These are phyloP conservation scores for Recurvirostra avosetta DNA, from an alignment of 2,113 vertebrate species.

Conservation along the genomic window DNA sequence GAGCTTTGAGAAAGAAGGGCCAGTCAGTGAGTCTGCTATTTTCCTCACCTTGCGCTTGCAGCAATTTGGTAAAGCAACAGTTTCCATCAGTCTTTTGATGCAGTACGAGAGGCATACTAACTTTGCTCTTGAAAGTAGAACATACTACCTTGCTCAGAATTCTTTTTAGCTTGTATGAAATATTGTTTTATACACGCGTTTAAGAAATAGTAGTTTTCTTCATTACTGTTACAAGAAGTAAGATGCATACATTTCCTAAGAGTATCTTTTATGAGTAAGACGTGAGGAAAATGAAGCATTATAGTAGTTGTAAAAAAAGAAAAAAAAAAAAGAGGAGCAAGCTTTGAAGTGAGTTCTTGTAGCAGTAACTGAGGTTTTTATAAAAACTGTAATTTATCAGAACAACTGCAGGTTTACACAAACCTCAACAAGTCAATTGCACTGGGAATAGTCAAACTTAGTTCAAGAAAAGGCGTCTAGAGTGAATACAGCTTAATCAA, in stretches of 20 bases:
- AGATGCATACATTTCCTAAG: background rate
- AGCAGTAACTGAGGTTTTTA: conserved; percentile 3
- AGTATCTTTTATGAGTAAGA: background rate
- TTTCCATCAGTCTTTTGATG: background rate
- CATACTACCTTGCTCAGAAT: background rate
- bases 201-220: background rate
- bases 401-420: conserved; percentile 9
- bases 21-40: background rate
- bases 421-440: background rate
- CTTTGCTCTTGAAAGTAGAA: background rate
- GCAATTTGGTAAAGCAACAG: background rate
- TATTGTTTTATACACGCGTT: background rate
- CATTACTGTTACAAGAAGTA: background rate
- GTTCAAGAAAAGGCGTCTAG: background rate
- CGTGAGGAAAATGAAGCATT: background rate
- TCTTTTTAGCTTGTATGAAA: background rate
- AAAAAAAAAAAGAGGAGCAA: background rate
- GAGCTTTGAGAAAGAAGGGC: background rate
- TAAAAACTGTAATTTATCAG: background rate
- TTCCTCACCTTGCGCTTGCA: background rate
- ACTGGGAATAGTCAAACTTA: background rate
- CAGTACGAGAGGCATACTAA: background rate
- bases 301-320: background rate
- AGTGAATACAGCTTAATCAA: background rate
- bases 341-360: background rate